Conservation (phyloP, 2,888 invertebrate genomes). For the Andrena chrysosceles region DNA sequence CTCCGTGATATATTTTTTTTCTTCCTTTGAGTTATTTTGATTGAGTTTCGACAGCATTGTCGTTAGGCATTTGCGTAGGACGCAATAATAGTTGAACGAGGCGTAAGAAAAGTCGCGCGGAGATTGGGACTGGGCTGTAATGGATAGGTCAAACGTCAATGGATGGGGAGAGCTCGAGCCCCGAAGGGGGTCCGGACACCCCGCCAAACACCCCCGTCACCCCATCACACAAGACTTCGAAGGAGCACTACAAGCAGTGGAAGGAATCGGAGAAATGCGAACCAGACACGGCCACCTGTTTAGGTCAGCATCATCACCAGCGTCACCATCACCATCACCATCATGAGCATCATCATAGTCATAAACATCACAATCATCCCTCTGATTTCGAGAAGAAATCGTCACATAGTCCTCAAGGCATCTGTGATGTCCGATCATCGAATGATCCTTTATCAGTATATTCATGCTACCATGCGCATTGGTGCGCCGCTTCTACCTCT, state of each 20-base stretch:
- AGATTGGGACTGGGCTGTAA: conserved; percentile 84
- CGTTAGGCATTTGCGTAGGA: conserved; percentile 84
- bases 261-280: conserved; percentile 80
- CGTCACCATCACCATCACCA: conserved; percentile 85
- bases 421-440: conserved; percentile 75
- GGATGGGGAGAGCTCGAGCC: conserved; percentile 83
- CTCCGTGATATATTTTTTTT: conserved; percentile 65
- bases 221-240: conserved; percentile 82
- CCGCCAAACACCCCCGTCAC: conserved; percentile 84
- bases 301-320: conserved; percentile 85
- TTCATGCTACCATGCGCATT: conserved; percentile 83
- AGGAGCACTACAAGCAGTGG: conserved; percentile 80
- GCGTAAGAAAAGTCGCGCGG: conserved; percentile 78
- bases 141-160: conserved; percentile 85
- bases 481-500: conserved; percentile 82
- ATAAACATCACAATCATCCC: conserved; percentile 86
- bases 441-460: conserved; percentile 80
- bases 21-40: conserved; percentile 73
- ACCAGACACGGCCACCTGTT: conserved; percentile 79
- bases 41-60: conserved; percentile 83
- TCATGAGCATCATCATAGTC: conserved; percentile 84
- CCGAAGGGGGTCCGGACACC: conserved; percentile 83
- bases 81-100: conserved; percentile 81
- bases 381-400: conserved; percentile 81
- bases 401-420: conserved; percentile 77